These are phyloP conservation scores for Henricia sp. DNA, from an alignment of 53 echinoderm and acorn worm genomes.

Conservation along the genomic window DNA sequence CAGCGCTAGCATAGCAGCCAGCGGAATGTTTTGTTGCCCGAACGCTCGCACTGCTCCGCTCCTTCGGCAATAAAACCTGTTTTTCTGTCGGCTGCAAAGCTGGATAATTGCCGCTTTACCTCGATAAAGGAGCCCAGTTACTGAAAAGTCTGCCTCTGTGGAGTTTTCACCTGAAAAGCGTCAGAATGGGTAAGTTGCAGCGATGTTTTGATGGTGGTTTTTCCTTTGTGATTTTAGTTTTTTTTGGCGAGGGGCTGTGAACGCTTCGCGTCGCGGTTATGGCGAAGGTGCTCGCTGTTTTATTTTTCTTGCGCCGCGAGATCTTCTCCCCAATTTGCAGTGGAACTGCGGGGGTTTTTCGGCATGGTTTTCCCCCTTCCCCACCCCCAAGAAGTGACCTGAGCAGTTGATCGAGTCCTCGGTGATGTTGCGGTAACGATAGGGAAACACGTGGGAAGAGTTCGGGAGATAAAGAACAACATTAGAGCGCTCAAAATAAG, in stretches of 20 bases:
- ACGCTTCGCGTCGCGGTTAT: constrained; percentile 47
- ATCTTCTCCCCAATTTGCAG: too few species aligned
- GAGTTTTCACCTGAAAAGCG: constrained; percentile 31
- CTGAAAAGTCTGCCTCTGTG: constrained; percentile 16
- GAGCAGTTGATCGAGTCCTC: constrained; percentile 38
- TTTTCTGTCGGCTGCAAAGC: constrained; percentile 38
- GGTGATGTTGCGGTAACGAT: constrained; percentile 65
- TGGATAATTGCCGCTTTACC: constrained; percentile 8
- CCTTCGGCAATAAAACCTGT: constrained; percentile 45
- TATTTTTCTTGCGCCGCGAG: constrained; percentile 59
- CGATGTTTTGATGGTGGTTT: constrained; percentile 41
- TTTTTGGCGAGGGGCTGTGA: constrained; percentile 41
- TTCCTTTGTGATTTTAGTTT: constrained; percentile 63
- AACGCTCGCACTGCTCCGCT: constrained; percentile 41
- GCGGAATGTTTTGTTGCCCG: constrained; percentile 87
- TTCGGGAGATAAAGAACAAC: constrained; percentile 71
- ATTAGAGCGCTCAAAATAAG: constrained; percentile 87
- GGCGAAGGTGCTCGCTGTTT: constrained; percentile 49
- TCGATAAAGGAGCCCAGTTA: constrained; percentile 18
- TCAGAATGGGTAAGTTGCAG: constrained; percentile 62
- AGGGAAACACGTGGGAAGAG: constrained; percentile 68
- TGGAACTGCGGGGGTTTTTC: constrained; percentile 41
- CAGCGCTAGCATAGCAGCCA: too few species aligned
- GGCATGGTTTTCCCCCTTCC: constrained; percentile 11
- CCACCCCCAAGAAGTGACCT: constrained; percentile 26